A percentile compares a stretch with the other conserved stretches of the same genome.
phyloP scores from a whole-genome alignment of 2,797 vertebrate genomes.

The Kryptolebias ocellatus region DNA sequence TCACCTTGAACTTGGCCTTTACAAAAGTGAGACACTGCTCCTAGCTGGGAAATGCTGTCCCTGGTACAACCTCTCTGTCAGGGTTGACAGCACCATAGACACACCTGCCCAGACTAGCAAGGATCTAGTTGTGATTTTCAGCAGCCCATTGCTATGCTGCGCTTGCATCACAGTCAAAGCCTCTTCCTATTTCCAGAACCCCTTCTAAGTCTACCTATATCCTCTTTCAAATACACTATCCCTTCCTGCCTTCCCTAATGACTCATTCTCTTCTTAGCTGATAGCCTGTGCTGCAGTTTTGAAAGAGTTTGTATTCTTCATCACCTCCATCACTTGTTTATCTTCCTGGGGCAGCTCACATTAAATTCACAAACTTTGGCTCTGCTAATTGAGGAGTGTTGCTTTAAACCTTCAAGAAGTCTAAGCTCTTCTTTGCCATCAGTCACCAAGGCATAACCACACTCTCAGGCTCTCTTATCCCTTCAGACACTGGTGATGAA shows the following conservation, averaged over 20 bases:
- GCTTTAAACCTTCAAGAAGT: conserved; percentile 33
- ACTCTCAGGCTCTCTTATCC: conserved; percentile 27
- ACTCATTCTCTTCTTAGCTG: conserved; percentile 18
- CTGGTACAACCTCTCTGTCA: conserved; percentile 47
- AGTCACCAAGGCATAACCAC: conserved; percentile 31
- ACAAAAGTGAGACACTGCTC: conserved; percentile 45
- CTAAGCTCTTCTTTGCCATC: conserved; percentile 28
- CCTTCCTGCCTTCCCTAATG: conserved; percentile 20
- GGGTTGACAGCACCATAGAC: conserved; percentile 37
- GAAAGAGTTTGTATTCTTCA: conserved; percentile 12
- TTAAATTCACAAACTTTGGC: conserved; percentile 27
- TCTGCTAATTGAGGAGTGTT: conserved; percentile 46
- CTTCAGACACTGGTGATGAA: conserved; percentile 50
- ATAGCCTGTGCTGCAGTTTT: conserved; percentile 32
- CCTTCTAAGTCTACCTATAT: conserved; percentile 10
- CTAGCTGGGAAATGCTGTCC: conserved; percentile 52
- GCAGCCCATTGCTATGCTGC: conserved; percentile 20
- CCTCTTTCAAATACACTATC: conserved; percentile 10
- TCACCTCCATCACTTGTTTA: conserved; percentile 12
- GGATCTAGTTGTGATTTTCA: conserved; percentile 21
- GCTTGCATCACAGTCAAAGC: conserved; percentile 12
- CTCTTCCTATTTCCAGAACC: conserved; percentile 1
- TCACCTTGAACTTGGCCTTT: conserved; percentile 38
- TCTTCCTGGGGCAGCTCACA: conserved; percentile 23
- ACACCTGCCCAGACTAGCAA: conserved; percentile 46